These are phyloP conservation scores for Drosophila borealis DNA, from an alignment of 2,888 invertebrate genomes.

Conservation along the genomic window DNA sequence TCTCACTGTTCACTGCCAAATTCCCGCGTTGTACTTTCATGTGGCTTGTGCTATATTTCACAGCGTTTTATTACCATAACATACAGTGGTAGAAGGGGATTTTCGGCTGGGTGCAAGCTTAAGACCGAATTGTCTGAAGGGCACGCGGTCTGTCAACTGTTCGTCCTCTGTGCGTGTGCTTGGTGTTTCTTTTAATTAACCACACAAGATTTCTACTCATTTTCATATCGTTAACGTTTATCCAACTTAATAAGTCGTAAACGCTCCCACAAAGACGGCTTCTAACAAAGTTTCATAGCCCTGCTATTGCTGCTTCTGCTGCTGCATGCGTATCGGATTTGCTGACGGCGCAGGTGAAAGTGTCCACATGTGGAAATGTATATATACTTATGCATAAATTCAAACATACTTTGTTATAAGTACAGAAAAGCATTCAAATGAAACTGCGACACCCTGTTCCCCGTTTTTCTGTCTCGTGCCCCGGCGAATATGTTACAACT, in stretches of 20 bases:
- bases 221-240: slow-evolving; percentile 82
- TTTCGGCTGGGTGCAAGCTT: slow-evolving; percentile 15
- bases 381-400: slow-evolving; percentile 18
- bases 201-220: slow-evolving; percentile 80
- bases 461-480: slow-evolving; percentile 7
- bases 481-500: slow-evolving; percentile 45
- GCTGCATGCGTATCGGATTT: slow-evolving; percentile 48
- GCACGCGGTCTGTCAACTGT: slow-evolving; percentile 32
- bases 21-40: slow-evolving; percentile 15
- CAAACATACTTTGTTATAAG: slow-evolving; percentile 12
- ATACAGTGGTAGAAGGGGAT: slow-evolving; percentile 25
- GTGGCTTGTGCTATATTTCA: slow-evolving; percentile 75
- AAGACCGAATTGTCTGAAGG: slow-evolving; percentile 26
- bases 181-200: slow-evolving; percentile 74
- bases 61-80: slow-evolving; percentile 67
- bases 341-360: slow-evolving; percentile 68
- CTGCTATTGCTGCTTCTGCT: slow-evolving; percentile 1
- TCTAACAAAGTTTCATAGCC: slow-evolving; percentile 73
- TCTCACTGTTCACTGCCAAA: neutral
- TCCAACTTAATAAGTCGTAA: slow-evolving; percentile 83
- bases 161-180: slow-evolving; percentile 10
- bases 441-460: slow-evolving; percentile 30
- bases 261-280: slow-evolving; percentile 44
- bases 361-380: slow-evolving; percentile 22
- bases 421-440: slow-evolving; percentile 12